Evolutionary conservation across 2,113 vertebrate genomes (phyloP).

Genomic region (Chunga burmeisteri): DNA sequence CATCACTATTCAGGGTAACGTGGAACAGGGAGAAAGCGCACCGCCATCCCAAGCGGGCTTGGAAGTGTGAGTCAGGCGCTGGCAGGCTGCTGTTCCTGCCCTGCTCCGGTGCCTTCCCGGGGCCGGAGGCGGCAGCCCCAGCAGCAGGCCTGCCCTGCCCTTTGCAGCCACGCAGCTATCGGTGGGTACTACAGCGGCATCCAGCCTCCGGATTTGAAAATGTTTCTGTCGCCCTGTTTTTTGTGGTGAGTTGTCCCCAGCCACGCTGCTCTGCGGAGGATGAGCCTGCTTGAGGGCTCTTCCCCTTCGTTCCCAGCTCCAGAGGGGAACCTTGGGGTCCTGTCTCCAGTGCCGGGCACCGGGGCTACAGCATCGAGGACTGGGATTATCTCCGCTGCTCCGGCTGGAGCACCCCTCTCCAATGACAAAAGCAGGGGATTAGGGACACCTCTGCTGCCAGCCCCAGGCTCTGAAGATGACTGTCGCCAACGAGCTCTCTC

Average conservation of each 20-base stretch:
- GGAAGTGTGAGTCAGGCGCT: background rate
- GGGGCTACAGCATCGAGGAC: background rate
- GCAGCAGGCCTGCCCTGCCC: background rate
- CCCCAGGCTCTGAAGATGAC: background rate
- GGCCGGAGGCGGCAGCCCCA: background rate
- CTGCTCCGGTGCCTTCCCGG: background rate
- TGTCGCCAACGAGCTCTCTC: background rate
- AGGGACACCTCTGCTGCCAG: background rate
- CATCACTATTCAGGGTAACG: background rate
- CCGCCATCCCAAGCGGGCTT: background rate
- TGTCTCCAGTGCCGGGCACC: background rate
- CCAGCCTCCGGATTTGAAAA: background rate
- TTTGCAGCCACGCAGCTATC: background rate
- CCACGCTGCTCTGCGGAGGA: rapidly evolving
- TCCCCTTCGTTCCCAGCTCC: background rate
- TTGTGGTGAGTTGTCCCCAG: background rate
- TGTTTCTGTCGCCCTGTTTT: background rate
- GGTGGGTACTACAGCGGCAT: background rate
- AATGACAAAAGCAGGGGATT: background rate
- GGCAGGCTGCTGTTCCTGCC: background rate
- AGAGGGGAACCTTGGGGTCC: background rate
- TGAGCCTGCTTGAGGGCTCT: background rate
- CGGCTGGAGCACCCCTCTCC: background rate
- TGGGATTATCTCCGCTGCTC: background rate
- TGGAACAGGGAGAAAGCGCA: background rate